phyloP scores from a whole-genome alignment of 1,140 invertebrate species.

The Chrysoperla carnea region DNA sequence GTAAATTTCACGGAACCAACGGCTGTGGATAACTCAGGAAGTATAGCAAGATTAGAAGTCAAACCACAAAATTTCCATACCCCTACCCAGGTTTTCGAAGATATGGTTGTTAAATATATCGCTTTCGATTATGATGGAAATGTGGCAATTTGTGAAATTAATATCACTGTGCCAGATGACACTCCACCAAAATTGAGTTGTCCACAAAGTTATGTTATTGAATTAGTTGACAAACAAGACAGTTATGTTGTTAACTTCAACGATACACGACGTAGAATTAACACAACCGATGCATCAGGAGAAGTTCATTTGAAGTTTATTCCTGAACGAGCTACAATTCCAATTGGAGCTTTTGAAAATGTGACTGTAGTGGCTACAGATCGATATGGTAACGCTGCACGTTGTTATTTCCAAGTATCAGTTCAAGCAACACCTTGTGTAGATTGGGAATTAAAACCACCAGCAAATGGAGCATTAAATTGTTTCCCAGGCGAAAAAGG shows the following conservation, averaged over 20 bases:
- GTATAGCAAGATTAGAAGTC: constrained; percentile 78
- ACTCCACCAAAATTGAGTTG: constrained; percentile 86
- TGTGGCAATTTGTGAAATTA: constrained; percentile 90
- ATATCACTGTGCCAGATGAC: constrained; percentile 86
- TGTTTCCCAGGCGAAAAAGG: constrained; percentile 67
- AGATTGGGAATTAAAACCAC: constrained; percentile 79
- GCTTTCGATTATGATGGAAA: constrained; percentile 95
- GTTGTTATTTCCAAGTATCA: constrained; percentile 87
- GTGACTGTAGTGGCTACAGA: constrained; percentile 84
- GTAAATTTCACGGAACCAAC: constrained; percentile 86
- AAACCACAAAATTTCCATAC: constrained; percentile 81
- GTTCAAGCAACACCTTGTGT: constrained; percentile 88
- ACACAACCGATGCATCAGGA: constrained; percentile 76
- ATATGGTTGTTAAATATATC: constrained; percentile 85
- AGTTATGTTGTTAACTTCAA: constrained; percentile 86
- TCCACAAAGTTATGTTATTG: constrained; percentile 89
- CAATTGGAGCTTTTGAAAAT: constrained; percentile 83
- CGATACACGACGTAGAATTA: constrained; percentile 69
- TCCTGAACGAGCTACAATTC: constrained; percentile 73
- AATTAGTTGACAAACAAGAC: constrained; percentile 76
- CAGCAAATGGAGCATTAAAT: constrained; percentile 74
- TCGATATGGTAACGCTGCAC: constrained; percentile 74
- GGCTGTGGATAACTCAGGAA: constrained; percentile 86
- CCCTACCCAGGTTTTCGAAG: constrained; percentile 74
- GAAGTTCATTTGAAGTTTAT: constrained; percentile 68